Evolutionary conservation across 1,140 invertebrate species (phyloP).

Genomic region (Sycophila sp.): DNA sequence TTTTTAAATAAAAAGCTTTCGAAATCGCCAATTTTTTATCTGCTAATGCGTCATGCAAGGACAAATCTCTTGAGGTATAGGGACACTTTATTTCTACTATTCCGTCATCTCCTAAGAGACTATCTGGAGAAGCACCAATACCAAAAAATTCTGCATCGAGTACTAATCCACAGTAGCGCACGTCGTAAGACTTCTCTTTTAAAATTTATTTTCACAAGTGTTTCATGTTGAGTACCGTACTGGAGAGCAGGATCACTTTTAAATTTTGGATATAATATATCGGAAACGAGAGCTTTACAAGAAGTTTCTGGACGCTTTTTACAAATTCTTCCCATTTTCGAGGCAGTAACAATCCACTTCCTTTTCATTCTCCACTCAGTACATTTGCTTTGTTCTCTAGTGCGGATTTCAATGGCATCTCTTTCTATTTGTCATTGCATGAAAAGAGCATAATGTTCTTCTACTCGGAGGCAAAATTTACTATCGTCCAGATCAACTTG

Average conservation of each 20-base stretch:
- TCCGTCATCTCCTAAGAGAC: conserved; percentile 48
- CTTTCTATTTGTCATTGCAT: too few relatives aligned
- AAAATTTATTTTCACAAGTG: conserved; percentile 46
- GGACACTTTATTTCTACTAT: conserved; percentile 44
- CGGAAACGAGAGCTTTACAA: conserved; percentile 40
- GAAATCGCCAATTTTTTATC: conserved; percentile 10
- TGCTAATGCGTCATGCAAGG: background rate
- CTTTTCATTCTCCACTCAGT: conserved; percentile 48
- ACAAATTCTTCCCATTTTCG: conserved; percentile 54
- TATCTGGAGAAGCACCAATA: conserved; percentile 60
- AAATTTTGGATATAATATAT: conserved; percentile 43
- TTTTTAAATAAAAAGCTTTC: conserved; percentile 34
- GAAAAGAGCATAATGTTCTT: too few relatives aligned
- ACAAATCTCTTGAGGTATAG: conserved; percentile 23
- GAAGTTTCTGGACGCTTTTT: conserved; percentile 40
- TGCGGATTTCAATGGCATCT: conserved; percentile 42
- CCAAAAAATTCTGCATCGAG: conserved; percentile 52
- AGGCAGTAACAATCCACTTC: conserved; percentile 51
- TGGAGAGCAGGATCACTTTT: conserved; percentile 37
- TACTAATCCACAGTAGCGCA: conserved; percentile 55
- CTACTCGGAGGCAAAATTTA: too few relatives aligned
- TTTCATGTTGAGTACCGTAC: conserved; percentile 54
- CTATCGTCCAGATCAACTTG: too few relatives aligned
- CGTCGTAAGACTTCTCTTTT: conserved; percentile 34
- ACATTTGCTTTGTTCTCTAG: conserved; percentile 43